Evolutionary conservation across 2,113 vertebrate genomes (phyloP).

Genomic region (Dromaius novaehollandiae): DNA sequence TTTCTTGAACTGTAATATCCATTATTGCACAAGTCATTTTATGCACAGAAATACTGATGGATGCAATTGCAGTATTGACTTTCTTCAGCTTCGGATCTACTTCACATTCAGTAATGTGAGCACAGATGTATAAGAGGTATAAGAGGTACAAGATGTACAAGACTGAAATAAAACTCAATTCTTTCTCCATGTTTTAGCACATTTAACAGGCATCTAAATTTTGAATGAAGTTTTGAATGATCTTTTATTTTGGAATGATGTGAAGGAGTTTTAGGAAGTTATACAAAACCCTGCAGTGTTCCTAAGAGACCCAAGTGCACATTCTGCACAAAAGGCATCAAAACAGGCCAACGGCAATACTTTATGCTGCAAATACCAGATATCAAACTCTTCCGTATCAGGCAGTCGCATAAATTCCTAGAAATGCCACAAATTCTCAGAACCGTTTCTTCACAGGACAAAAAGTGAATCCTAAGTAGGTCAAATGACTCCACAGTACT

Average conservation of each 20-base stretch:
- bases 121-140: not conserved
- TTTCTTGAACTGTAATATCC: not conserved
- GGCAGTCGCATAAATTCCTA: not conserved
- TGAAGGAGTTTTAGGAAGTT: not conserved
- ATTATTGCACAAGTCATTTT: not conserved
- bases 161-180: not conserved
- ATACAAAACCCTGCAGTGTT: not conserved
- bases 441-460: not conserved
- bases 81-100: not conserved
- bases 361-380: not conserved
- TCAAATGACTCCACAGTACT: not conserved
- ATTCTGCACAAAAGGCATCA: not conserved
- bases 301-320: not conserved
- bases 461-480: not conserved
- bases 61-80: not conserved
- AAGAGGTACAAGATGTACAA: not conserved
- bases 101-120: accelerated
- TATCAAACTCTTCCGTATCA: accelerated
- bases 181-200: not conserved
- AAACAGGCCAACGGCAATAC: not conserved
- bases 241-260: not conserved
- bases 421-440: not conserved
- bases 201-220: not conserved
- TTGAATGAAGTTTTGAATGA: too few relatives aligned
- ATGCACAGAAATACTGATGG: not conserved